phyloP scores from a whole-genome alignment of 1,140 invertebrate genomes.

The Cotesia typhae region DNA sequence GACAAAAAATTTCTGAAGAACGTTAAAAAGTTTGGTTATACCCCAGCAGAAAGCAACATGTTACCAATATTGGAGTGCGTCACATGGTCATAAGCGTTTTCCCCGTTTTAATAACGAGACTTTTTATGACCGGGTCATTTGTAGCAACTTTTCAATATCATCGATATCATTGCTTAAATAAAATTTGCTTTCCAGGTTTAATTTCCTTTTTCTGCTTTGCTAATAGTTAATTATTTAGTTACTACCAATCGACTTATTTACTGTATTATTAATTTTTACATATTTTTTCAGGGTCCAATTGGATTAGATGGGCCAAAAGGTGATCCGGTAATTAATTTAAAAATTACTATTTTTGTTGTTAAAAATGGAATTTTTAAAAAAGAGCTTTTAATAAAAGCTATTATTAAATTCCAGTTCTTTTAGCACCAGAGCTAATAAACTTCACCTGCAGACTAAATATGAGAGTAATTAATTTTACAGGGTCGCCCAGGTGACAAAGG shows the following conservation, averaged over 20 bases:
- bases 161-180: too few species aligned
- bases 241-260: too few species aligned
- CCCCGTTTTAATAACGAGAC: slow-evolving; percentile 28
- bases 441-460: slow-evolving; percentile 10
- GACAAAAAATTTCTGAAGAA: slow-evolving; percentile 7
- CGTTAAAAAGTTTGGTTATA: slow-evolving; percentile 2
- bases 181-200: too few species aligned
- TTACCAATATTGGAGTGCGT: slow-evolving; percentile 30
- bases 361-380: background rate
- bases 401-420: too few species aligned
- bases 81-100: slow-evolving; percentile 22
- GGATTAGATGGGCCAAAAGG: slow-evolving; percentile 94
- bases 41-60: background rate
- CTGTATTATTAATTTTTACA: slow-evolving; percentile 32
- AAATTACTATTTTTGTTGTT: slow-evolving; percentile 21
- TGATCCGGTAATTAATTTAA: slow-evolving; percentile 77
- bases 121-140: background rate
- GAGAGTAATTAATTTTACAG: slow-evolving; percentile 65
- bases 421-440: too few species aligned
- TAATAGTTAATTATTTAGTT: too few species aligned
- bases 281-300: slow-evolving; percentile 83
- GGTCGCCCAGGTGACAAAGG: slow-evolving; percentile 89
- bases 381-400: too few species aligned
- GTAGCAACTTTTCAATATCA: slow-evolving; percentile 4
- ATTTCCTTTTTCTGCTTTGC: too few species aligned